Conservation (phyloP, 1,140 invertebrate species). For the Andricus grossulariae region DNA sequence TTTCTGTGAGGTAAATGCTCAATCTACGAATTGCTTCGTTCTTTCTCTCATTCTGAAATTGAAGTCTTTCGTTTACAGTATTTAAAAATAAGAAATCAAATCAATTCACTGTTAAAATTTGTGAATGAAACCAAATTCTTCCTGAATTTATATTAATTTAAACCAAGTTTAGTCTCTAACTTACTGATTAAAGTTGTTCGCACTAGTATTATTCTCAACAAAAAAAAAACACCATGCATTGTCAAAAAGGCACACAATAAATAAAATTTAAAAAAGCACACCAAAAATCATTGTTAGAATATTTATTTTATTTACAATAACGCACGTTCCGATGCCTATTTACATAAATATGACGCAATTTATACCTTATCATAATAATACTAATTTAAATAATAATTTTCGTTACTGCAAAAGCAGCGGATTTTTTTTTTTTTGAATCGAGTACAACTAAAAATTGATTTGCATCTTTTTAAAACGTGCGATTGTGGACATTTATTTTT, state of each 20-base stretch:
- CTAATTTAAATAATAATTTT: neutral
- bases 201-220: neutral
- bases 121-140: too few species aligned
- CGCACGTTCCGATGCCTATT: conserved; percentile 20
- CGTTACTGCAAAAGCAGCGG: neutral
- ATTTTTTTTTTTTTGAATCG: neutral
- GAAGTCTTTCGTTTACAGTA: neutral
- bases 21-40: conserved; percentile 62
- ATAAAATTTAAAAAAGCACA: conserved; percentile 15
- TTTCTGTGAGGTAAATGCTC: conserved; percentile 62
- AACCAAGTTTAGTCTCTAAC: neutral
- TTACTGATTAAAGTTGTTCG: neutral
- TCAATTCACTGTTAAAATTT: neutral
- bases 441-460: conserved; percentile 5
- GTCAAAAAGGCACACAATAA: neutral
- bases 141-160: too few species aligned
- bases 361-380: neutral
- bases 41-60: conserved; percentile 57
- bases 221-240: conserved; percentile 23
- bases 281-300: conserved; percentile 10
- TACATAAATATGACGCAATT: conserved; percentile 2
- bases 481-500: neutral
- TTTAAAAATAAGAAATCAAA: neutral
- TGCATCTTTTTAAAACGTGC: conserved; percentile 24
- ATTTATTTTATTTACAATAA: conserved; percentile 24